phyloP scores from a whole-genome alignment of 2,888 invertebrate genomes.

The Tridacna gigas region DNA sequence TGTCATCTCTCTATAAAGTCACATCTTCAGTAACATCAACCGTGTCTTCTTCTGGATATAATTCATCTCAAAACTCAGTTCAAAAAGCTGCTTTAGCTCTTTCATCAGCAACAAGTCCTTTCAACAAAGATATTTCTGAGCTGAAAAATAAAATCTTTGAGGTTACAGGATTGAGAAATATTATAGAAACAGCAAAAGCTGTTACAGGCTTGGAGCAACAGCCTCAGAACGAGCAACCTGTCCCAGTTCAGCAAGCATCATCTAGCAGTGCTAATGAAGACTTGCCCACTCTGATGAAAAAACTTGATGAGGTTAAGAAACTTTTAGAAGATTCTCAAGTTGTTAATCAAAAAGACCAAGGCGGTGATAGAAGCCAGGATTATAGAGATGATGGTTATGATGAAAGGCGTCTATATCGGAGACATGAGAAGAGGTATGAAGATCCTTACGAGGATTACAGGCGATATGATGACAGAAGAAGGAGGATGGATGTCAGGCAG shows the following conservation, averaged over 20 bases:
- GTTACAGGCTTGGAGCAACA: not conserved
- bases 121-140: slow-evolving; percentile 5
- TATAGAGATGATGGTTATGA: not conserved
- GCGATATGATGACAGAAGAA: not conserved
- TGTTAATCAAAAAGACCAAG: not conserved
- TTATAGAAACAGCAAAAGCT: not conserved
- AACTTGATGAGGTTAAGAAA: slow-evolving; percentile 1
- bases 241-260: not conserved
- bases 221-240: not conserved
- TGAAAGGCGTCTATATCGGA: not conserved
- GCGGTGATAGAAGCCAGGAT: not conserved
- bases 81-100: slow-evolving; percentile 5
- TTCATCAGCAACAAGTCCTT: not conserved
- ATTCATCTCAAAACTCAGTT: not conserved
- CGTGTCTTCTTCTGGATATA: not conserved
- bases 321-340: not conserved
- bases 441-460: not conserved
- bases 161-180: slow-evolving; percentile 5
- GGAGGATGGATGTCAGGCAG: not conserved
- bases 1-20: not conserved
- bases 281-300: slow-evolving; percentile 5
- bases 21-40: not conserved
- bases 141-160: slow-evolving; percentile 18
- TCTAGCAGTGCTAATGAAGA: not conserved
- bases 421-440: not conserved